A percentile compares a stretch with the other conserved stretches of the same genome.
Evolutionary conservation across 2,113 vertebrate genomes (phyloP).

Genomic region (Embiotoca jacksoni): DNA sequence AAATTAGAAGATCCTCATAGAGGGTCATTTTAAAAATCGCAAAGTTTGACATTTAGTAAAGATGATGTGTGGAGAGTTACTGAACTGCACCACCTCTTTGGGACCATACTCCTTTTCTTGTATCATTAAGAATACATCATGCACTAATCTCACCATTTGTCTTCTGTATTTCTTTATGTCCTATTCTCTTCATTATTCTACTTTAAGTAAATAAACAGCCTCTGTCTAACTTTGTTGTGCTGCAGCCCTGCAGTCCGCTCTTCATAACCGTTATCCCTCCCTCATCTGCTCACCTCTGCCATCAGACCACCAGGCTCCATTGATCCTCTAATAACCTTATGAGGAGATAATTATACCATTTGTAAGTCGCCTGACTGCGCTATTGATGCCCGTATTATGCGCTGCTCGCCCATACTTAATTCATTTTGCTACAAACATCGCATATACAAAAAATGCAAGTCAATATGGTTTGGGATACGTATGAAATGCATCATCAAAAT

Average conservation of each 20-base stretch:
- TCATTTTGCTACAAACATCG: constrained; percentile 73
- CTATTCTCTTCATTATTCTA: no score
- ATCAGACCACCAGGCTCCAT: constrained; percentile 65
- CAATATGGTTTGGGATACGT: constrained; percentile 62
- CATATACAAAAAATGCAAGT: constrained; percentile 60
- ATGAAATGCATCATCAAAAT: constrained; percentile 73
- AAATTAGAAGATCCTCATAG: no score
- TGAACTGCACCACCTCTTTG: no score
- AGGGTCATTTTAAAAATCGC: no score
- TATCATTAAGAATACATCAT: not conserved
- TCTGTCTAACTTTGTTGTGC: not conserved
- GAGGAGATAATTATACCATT: constrained; percentile 81
- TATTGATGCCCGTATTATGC: constrained; percentile 71
- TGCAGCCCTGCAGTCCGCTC: constrained; percentile 3
- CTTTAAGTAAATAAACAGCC: not conserved
- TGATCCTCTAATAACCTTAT: constrained; percentile 78
- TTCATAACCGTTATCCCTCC: constrained; percentile 49
- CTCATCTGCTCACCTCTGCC: constrained; percentile 70
- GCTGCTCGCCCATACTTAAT: constrained; percentile 65
- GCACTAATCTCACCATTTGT: not conserved
- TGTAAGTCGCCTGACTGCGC: constrained; percentile 70
- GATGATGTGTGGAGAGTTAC: no score
- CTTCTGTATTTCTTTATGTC: not conserved
- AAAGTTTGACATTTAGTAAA: no score
- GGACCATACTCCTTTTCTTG: no score